Conservation (phyloP, 2,888 invertebrate genomes). For the Leptarthrus brevirostris region DNA sequence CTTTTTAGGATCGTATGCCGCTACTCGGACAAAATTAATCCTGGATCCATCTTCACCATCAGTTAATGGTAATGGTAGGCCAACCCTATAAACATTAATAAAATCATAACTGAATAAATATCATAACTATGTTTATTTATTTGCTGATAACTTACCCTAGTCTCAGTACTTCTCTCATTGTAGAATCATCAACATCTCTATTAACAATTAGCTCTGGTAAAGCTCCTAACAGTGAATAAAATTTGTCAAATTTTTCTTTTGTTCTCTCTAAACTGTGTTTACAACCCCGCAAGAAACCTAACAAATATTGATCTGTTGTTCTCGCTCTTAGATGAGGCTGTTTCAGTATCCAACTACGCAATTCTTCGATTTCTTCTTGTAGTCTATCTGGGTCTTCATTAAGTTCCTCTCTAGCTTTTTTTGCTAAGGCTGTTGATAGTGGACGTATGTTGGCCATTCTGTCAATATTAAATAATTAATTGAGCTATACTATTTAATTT, state of each 20-base stretch:
- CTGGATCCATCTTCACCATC: slow-evolving; percentile 69
- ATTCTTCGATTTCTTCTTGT: too few species aligned
- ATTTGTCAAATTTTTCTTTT: too few species aligned
- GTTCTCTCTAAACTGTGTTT: slow-evolving; percentile 70
- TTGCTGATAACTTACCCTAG: slow-evolving; percentile 5
- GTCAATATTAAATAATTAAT: too few species aligned
- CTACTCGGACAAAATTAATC: slow-evolving; percentile 69
- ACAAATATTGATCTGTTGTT: slow-evolving; percentile 72
- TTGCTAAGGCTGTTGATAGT: background rate
- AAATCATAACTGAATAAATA: too few species aligned
- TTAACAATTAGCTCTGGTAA: background rate
- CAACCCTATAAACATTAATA: slow-evolving; percentile 60
- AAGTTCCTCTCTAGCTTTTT: background rate
- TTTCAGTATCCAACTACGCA: slow-evolving; percentile 71
- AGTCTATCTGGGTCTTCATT: too few species aligned
- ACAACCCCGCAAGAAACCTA: slow-evolving; percentile 72
- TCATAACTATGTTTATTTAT: too few species aligned
- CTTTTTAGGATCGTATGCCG: slow-evolving; percentile 67
- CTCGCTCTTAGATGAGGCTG: slow-evolving; percentile 71
- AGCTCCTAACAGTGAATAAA: background rate
- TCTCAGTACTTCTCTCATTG: too few species aligned
- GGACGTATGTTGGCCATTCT: background rate
- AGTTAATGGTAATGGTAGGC: too few species aligned
- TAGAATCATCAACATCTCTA: background rate
- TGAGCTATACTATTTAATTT: too few species aligned